Conservation (phyloP, 2,888 invertebrate genomes). For the Drosophila cognata region DNA sequence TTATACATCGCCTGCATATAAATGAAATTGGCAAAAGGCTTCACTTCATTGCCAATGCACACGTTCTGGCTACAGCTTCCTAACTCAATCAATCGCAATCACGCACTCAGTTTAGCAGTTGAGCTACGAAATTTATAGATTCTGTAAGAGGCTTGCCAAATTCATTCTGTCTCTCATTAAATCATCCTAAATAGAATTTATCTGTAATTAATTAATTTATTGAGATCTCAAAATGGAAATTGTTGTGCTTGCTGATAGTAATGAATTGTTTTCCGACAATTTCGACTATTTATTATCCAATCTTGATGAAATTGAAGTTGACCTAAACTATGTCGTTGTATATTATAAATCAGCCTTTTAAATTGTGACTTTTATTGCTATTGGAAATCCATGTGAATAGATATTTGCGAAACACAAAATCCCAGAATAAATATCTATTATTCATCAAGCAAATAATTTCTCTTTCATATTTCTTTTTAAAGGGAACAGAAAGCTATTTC, state of each 20-base stretch:
- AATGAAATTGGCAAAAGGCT: constrained; percentile 60
- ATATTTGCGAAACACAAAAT: not conserved
- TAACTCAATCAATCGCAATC: constrained; percentile 19
- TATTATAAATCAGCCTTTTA: not conserved
- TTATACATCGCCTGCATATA: constrained; percentile 63
- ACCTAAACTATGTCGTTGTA: not conserved
- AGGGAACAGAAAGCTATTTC: not conserved
- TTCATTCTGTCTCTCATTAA: not conserved
- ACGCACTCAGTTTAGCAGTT: constrained; percentile 1
- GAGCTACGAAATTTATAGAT: not conserved
- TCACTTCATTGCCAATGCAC: constrained; percentile 70
- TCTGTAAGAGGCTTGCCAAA: not conserved
- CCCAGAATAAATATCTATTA: not conserved
- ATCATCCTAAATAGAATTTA: not conserved
- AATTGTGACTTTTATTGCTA: not conserved
- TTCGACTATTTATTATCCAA: not conserved
- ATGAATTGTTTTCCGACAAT: not conserved
- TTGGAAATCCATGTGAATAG: not conserved
- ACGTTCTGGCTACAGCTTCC: constrained; percentile 26
- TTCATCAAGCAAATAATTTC: not conserved
- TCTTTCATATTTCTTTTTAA: not conserved
- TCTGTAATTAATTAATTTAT: not conserved
- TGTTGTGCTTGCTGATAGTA: not conserved
- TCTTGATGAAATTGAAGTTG: not conserved
- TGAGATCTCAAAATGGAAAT: not conserved